These are phyloP conservation scores for Spinibarbus caldwelli DNA, from an alignment of 2,797 vertebrate genomes.

Conservation along the genomic window DNA sequence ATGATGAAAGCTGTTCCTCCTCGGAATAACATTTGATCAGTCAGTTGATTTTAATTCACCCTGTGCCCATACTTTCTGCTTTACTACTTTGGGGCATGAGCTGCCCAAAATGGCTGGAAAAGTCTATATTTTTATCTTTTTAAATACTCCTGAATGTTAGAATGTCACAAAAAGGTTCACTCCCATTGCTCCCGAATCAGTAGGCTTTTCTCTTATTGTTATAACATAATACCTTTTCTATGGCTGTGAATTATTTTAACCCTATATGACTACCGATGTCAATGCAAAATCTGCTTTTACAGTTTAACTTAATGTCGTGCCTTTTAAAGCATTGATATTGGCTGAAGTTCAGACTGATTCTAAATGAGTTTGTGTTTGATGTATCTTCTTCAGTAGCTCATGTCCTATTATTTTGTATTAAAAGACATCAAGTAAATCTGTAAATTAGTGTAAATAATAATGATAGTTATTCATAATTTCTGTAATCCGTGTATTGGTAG, in stretches of 20 bases:
- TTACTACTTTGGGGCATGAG: conserved; percentile 24
- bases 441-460: background rate
- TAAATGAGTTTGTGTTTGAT: background rate
- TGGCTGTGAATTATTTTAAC: background rate
- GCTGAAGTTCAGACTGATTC: background rate
- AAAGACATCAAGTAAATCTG: background rate
- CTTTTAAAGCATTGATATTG: background rate
- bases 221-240: background rate
- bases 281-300: background rate
- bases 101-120: conserved; percentile 1
- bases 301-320: background rate
- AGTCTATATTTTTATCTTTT: background rate
- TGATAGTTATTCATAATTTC: background rate
- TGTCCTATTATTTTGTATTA: background rate
- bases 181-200: background rate
- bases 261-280: background rate
- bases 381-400: background rate
- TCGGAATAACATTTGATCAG: conserved; percentile 62
- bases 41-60: conserved; percentile 69
- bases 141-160: background rate
- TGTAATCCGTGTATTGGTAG: background rate
- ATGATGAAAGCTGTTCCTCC: conserved; percentile 62
- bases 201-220: background rate
- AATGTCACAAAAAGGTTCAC: background rate
- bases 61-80: conserved; percentile 51